Percentiles rank a stretch among this genome's conserved stretches.
Conservation (phyloP, 23 tunicate species). For the Clavelina lepadiformis region DNA sequence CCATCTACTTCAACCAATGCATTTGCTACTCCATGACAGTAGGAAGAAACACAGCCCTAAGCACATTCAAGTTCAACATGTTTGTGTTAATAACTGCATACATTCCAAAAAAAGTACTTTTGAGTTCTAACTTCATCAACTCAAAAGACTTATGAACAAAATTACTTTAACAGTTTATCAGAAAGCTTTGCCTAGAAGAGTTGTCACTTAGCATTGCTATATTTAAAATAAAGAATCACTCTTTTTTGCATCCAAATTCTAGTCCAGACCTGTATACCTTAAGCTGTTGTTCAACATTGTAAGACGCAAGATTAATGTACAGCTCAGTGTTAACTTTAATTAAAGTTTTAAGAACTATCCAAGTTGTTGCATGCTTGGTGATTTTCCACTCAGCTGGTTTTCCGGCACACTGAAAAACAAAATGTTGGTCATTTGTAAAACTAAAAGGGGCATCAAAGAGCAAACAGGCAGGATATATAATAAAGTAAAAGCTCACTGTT, state of each 20-base stretch:
- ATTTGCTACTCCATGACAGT: not conserved
- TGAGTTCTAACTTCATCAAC: too few species aligned
- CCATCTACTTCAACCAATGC: not conserved
- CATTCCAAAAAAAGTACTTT: too few species aligned
- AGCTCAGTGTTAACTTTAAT: too few species aligned
- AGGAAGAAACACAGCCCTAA: not conserved
- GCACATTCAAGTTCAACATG: not conserved
- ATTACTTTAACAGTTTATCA: too few species aligned
- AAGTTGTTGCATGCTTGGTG: not conserved
- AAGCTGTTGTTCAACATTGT: too few species aligned
- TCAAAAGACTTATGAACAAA: too few species aligned
- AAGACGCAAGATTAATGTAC: too few species aligned
- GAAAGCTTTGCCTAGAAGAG: too few species aligned
- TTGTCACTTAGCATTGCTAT: too few species aligned
- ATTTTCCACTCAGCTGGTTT: slow-evolving; percentile 1
- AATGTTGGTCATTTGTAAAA: not conserved
- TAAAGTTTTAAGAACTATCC: not conserved
- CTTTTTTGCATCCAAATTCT: too few species aligned
- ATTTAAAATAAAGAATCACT: too few species aligned
- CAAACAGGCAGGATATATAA: not conserved
- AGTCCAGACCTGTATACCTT: too few species aligned
- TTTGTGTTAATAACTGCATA: not conserved
- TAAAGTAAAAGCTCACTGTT: not conserved
- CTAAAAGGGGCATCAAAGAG: not conserved
- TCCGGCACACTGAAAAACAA: not conserved